These are phyloP conservation scores for Eulemur coronatus DNA, from an alignment of 2,797 vertebrate genomes.

Conservation along the genomic window DNA sequence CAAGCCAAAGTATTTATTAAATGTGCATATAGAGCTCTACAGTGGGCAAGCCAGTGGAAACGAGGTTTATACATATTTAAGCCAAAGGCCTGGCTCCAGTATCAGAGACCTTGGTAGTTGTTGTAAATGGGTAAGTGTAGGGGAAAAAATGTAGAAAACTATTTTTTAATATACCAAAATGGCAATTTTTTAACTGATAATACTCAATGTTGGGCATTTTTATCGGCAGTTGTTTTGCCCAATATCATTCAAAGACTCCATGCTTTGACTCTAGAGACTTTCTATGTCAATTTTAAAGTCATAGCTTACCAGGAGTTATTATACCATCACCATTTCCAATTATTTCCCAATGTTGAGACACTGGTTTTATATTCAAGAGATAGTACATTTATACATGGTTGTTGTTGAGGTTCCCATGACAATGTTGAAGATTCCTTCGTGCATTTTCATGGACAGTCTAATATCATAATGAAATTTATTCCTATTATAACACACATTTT, in stretches of 20 bases:
- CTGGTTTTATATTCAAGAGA: not conserved
- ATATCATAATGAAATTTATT: not conserved
- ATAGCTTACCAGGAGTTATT: not conserved
- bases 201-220: not conserved
- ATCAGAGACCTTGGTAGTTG: not conserved
- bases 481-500: conserved; percentile 2
- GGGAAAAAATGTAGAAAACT: not conserved
- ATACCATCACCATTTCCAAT: not conserved
- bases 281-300: not conserved
- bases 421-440: not conserved
- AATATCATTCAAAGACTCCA: not conserved
- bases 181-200: not conserved
- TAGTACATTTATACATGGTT: not conserved
- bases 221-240: not conserved
- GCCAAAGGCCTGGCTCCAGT: not conserved
- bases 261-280: not conserved
- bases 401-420: not conserved
- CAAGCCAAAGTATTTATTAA: not conserved
- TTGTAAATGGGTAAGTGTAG: not conserved
- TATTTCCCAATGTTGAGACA: not conserved
- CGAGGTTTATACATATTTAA: not conserved
- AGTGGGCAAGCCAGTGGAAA: not conserved
- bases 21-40: not conserved
- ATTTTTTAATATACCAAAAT: not conserved
- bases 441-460: conserved; percentile 22